Percentiles rank a stretch among this genome's conserved stretches.
Conservation (phyloP, 2,113 vertebrate species). For the Syngnathus typhle region DNA sequence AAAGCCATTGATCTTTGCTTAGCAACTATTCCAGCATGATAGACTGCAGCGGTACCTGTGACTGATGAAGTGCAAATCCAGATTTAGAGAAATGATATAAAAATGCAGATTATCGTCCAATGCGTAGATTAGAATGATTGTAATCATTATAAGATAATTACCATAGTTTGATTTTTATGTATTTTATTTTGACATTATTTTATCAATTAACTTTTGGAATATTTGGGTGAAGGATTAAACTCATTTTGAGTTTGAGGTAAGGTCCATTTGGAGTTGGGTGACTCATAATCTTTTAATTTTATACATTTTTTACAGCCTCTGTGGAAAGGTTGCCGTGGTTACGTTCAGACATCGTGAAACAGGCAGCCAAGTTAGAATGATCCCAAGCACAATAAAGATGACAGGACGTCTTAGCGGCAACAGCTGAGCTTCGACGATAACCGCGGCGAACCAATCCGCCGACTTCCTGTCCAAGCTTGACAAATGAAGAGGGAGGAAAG, state of each 20-base stretch:
- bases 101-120: neutral
- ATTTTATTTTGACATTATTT: no score
- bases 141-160: no score
- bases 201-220: no score
- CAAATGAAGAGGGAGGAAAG: constrained; percentile 38
- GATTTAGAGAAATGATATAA: neutral
- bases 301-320: neutral
- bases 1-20: constrained; percentile 11
- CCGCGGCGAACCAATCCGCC: constrained; percentile 42
- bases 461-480: constrained; percentile 59
- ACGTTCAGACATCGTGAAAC: constrained; percentile 36
- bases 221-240: no score
- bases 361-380: constrained; percentile 47
- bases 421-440: constrained; percentile 55
- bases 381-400: constrained; percentile 42
- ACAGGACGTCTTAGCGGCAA: constrained; percentile 37
- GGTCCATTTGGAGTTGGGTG: neutral
- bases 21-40: constrained; percentile 2
- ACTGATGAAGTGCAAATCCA: constrained; percentile 4
- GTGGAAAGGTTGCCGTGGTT: constrained; percentile 23
- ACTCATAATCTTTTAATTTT: neutral
- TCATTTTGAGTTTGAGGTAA: neutral
- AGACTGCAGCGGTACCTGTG: neutral
- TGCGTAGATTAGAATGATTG: no score
- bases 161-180: no score